Evolutionary conservation across 1,140 invertebrate species (phyloP), one percentile per base, ranked within the genome.

Genomic region (Drosophila quadrilineata): DNA sequence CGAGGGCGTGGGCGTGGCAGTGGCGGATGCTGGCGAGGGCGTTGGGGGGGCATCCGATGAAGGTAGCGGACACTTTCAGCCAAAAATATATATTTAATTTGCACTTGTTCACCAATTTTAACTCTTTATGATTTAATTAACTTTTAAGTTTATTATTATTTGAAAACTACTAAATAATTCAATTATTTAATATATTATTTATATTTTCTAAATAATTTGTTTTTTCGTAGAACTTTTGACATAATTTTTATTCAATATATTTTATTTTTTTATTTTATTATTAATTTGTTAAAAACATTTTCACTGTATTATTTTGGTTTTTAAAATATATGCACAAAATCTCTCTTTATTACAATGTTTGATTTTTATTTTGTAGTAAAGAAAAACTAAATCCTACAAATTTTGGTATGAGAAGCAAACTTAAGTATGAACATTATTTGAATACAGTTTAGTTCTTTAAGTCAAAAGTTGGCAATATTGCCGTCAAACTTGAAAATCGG

Each of bases 1-100:
- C 57, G 71, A 57, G 29, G n/a, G n/a, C n/a, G n/a, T n/a, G n/a
- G n/a, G n/a, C n/a, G n/a, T n/a, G n/a, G n/a, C n/a, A n/a, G n/a
- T n/a, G n/a, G n/a, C n/a, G n/a, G n/a, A n/a, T n/a, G n/a, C n/a
- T n/a, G n/a, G n/a, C n/a, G n/a, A n/a, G n/a, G n/a, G n/a, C 41
- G 41, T 6, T 33, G 49, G 22, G 19, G 45, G 40, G 58, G 69
- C 53, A 26, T 58, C 50, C 56, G 60, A 73, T 45, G 77, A 84
- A 85, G 77, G 77, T 84, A 84, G 77, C 75, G 77, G 79, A 26
- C 48, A 49, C 33, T 63, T 68, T 56, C 49, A 68, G 41, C 48
- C 63, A 50, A 29, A 49, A 21, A 41, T 68, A 21, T 56, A 28
- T 21, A 24, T 60, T 52, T 66, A 53, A 46, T 6, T n/a, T 10